These are phyloP conservation scores for Trissoscelio sp. DNA, from an alignment of 2,888 invertebrate species.

Conservation along the genomic window DNA sequence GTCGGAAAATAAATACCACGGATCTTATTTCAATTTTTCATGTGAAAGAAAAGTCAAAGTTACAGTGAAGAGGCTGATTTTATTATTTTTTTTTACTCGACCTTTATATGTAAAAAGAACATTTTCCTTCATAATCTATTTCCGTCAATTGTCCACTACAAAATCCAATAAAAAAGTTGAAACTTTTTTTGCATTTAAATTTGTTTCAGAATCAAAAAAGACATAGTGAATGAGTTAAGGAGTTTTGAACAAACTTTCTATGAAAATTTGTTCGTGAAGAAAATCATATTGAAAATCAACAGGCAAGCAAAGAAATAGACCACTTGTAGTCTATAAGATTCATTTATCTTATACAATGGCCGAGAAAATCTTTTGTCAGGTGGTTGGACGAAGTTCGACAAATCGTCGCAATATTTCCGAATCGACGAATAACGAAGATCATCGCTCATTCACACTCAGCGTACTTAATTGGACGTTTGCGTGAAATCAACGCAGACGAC, in stretches of 20 bases:
- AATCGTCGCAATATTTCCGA: constrained; percentile 37
- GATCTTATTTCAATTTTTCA: constrained; percentile 41
- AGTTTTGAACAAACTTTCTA: too few species aligned
- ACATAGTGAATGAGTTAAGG: too few species aligned
- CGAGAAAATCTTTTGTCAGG: constrained; percentile 31
- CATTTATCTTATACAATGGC: constrained; percentile 16
- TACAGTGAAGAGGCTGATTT: too few species aligned
- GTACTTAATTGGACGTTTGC: constrained; percentile 18
- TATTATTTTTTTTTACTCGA: too few species aligned
- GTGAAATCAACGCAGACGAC: constrained; percentile 1
- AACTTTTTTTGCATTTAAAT: too few species aligned
- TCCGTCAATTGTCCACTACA: too few species aligned
- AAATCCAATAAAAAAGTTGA: too few species aligned
- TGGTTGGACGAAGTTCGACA: neutral
- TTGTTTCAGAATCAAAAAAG: too few species aligned
- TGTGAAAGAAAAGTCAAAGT: constrained; percentile 2
- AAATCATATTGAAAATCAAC: constrained; percentile 16
- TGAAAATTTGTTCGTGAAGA: neutral
- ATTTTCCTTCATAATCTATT: too few species aligned
- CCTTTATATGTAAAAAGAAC: too few species aligned
- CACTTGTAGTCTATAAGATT: constrained; percentile 5
- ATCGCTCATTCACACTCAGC: neutral
- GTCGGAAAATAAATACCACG: constrained; percentile 36
- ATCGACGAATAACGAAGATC: constrained; percentile 20
- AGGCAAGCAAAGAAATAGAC: neutral